Evolutionary conservation across 2,888 invertebrate genomes (phyloP).

Genomic region (Sacculina carcini): DNA sequence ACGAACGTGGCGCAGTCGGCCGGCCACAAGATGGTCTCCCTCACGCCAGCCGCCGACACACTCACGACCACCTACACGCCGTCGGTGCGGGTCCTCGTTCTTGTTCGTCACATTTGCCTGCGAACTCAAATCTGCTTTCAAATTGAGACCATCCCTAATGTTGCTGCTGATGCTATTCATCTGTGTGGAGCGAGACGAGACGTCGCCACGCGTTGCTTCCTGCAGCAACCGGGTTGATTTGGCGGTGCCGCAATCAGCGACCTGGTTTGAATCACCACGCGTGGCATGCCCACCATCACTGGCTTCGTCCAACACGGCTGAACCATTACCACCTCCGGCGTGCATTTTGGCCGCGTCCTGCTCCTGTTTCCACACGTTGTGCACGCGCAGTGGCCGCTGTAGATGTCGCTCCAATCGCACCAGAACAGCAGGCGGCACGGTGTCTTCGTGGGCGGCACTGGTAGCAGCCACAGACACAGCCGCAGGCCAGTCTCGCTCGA

Average conservation of each 20-base stretch:
- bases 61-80: neutral
- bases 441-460: slow-evolving; percentile 9
- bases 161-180: too few relatives aligned
- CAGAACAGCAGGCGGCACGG: slow-evolving; percentile 35
- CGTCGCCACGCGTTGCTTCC: too few relatives aligned
- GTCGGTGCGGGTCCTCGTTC: too few relatives aligned
- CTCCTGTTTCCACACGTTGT: slow-evolving; percentile 53
- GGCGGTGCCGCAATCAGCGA: too few relatives aligned
- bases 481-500: slow-evolving; percentile 48
- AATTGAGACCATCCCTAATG: too few relatives aligned
- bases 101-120: too few relatives aligned
- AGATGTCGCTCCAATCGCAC: slow-evolving; percentile 59
- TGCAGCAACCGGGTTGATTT: too few relatives aligned
- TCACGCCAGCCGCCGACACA: neutral
- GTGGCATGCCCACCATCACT: too few relatives aligned
- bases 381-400: slow-evolving; percentile 50
- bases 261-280: too few relatives aligned
- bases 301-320: neutral
- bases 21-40: neutral
- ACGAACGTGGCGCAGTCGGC: neutral
- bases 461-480: slow-evolving; percentile 24
- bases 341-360: slow-evolving; percentile 19
- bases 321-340: neutral
- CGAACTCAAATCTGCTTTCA: too few relatives aligned
- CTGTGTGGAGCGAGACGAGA: too few relatives aligned